Base-by-base conservation (phyloP, 1,140 invertebrate genomes). In the Eurosta solidaginis region DNA sequence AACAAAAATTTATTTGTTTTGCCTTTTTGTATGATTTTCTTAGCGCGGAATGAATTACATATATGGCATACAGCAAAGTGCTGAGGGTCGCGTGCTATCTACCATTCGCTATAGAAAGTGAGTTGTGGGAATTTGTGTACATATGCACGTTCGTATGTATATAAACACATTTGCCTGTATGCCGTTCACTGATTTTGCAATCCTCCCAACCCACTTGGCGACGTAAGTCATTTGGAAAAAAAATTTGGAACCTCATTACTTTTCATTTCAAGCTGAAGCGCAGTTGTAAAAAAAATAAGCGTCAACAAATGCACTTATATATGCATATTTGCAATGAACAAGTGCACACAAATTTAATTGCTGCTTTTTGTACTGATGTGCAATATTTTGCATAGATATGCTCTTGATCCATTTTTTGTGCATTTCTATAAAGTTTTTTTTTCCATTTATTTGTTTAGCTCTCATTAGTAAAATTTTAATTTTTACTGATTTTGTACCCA, bases 271-370 rank as follows among this genome's bases (percentile, higher is more conserved):
- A 52, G 2, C 25, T 14, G 22, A 25, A n/a, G 50, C 27, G 50
- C 27, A 25, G 20, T 20, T 7, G 0, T 25, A 25, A 20, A 54
- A 54, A 54, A 54, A 6, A 50, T 12, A 20, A 50, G n/a, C 2
- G 22, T 2, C n/a, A 54, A 54, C 10, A 9, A 2, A n/a, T 33
- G 0, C n/a, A 63, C 6, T 1, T 36, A 63, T 33, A 59, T 63
- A n/a, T 22, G 27, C 3, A 2, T n/a, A 9, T n/a, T 33, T 5
- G 4, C 54, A 59, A 12, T 68, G 36, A 68, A 29, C 33, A 68
- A 68, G 33, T 68, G 59, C 59, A 42, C 59, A 68, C 40, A 68
- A 68, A 68, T 33, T 68, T 68, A 68, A 68, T 68, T 68, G 59
- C 59, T 42, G 59, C n/a, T 68, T 33, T 40, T 59, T 59, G 52